Percentiles rank a stretch among this genome's conserved stretches.
These are phyloP conservation scores for Plectrocnemia conspersa DNA, from an alignment of 1,140 invertebrate species.

Conservation along the genomic window DNA sequence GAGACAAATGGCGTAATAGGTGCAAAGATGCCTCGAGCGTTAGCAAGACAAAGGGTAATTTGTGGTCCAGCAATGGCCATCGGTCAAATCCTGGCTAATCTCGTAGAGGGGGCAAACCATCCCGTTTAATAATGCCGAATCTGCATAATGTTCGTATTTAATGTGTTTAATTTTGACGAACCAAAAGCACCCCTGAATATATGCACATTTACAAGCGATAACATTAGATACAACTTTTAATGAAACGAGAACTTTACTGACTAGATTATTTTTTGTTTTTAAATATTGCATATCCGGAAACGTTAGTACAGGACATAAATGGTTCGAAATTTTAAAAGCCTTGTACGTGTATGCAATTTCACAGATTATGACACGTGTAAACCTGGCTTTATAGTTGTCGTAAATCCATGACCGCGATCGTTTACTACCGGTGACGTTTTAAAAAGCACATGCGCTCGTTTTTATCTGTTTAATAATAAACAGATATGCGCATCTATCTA, in stretches of 20 bases:
- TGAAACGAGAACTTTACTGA: not conserved
- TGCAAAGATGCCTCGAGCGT: slow-evolving; percentile 12
- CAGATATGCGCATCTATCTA: slow-evolving; percentile 12
- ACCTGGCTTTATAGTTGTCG: slow-evolving; percentile 13
- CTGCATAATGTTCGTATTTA: slow-evolving; percentile 32
- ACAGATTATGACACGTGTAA: slow-evolving; percentile 21
- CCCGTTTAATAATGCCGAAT: slow-evolving; percentile 26
- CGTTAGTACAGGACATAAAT: slow-evolving; percentile 9
- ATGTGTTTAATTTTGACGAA: slow-evolving; percentile 2
- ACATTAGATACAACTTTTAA: not conserved
- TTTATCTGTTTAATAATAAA: not conserved
- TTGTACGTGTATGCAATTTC: slow-evolving; percentile 4
- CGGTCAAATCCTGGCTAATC: slow-evolving; percentile 33
- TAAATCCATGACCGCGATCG: slow-evolving; percentile 20
- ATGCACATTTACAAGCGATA: not conserved
- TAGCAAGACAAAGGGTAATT: slow-evolving; percentile 30
- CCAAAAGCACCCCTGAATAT: not conserved
- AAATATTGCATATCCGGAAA: not conserved
- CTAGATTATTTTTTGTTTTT: not conserved
- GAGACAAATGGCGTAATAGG: slow-evolving; percentile 11
- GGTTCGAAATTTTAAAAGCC: slow-evolving; percentile 19
- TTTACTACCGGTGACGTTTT: slow-evolving; percentile 1
- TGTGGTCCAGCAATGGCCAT: slow-evolving; percentile 31
- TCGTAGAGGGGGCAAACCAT: slow-evolving; percentile 9
- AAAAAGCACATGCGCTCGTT: not conserved